Evolutionary conservation across 2,797 vertebrate species (phyloP).

Genomic region (Siniperca undulata): DNA sequence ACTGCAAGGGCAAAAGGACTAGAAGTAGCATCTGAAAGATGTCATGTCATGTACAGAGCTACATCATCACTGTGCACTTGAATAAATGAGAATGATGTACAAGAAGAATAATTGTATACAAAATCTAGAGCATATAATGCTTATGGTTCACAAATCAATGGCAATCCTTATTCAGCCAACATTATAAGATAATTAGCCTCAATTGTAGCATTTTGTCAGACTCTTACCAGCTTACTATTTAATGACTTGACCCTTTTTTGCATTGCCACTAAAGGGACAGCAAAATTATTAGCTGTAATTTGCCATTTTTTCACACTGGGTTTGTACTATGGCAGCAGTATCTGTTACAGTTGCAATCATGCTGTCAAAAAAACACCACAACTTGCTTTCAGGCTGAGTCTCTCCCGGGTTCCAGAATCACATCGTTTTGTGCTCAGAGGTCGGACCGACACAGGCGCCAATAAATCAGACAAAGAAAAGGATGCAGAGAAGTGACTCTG

Average conservation of each 20-base stretch:
- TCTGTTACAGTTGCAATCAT: slow-evolving; percentile 9
- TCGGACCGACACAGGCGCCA: slow-evolving; percentile 13
- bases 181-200: background rate
- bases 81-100: background rate
- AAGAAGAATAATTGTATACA: background rate
- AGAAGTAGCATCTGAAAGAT: background rate
- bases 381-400: slow-evolving; percentile 13
- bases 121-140: background rate
- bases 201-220: slow-evolving; percentile 4
- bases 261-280: background rate
- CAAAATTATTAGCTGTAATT: background rate
- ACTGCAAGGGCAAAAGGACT: slow-evolving; percentile 21
- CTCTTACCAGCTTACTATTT: background rate
- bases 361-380: background rate
- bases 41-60: background rate
- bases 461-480: slow-evolving; percentile 28
- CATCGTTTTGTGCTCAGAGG: slow-evolving; percentile 6
- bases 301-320: background rate
- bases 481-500: background rate
- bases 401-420: slow-evolving; percentile 23
- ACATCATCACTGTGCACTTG: background rate
- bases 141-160: background rate
- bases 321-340: background rate
- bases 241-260: background rate
- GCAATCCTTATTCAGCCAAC: background rate